These are phyloP conservation scores for Oreocharis arfaki DNA, from an alignment of 2,113 vertebrate species.

Conservation along the genomic window DNA sequence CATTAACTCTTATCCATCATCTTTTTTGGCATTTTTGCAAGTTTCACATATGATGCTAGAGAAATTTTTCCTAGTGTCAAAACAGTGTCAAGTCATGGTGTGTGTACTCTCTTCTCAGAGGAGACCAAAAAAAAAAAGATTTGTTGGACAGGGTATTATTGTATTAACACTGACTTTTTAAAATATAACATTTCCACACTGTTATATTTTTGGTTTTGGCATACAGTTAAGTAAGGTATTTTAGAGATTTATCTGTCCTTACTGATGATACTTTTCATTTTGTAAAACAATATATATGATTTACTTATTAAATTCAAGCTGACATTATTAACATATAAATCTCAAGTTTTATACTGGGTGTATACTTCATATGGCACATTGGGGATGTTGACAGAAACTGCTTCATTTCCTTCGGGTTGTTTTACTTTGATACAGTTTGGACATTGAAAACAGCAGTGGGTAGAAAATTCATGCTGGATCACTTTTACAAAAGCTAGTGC, in stretches of 20 bases:
- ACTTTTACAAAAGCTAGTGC: neutral
- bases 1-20: neutral
- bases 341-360: constrained; percentile 22
- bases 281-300: constrained; percentile 41
- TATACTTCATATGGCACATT: constrained; percentile 31
- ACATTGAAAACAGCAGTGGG: constrained; percentile 1
- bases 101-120: neutral
- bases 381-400: constrained; percentile 46
- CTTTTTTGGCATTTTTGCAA: neutral
- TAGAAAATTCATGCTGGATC: neutral
- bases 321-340: constrained; percentile 64
- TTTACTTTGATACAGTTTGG: constrained; percentile 37
- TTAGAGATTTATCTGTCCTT: constrained; percentile 25
- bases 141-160: neutral
- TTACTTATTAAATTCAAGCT: constrained; percentile 52
- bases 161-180: neutral
- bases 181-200: neutral
- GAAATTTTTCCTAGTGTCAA: neutral
- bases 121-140: neutral
- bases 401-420: constrained; percentile 52
- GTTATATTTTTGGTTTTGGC: neutral
- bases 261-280: constrained; percentile 24
- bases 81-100: neutral
- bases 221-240: neutral
- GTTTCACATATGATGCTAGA: neutral